Evolutionary conservation across 1,140 invertebrate species (phyloP).

Genomic region (Mylabris phalerata): DNA sequence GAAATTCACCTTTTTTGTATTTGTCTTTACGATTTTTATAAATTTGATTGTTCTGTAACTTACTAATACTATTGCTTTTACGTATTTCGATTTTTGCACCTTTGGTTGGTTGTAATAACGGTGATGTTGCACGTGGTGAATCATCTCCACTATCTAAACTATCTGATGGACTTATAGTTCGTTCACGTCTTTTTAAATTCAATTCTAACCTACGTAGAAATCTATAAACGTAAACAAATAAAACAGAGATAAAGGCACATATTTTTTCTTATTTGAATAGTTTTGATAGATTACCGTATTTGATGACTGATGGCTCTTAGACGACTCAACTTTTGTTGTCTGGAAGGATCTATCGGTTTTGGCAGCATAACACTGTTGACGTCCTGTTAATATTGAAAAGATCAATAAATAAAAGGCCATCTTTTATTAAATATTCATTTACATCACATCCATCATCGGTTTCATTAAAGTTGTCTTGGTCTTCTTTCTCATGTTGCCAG

Average conservation of each 20-base stretch:
- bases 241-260: no score
- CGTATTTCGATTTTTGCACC: constrained; percentile 38
- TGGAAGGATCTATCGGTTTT: constrained; percentile 44
- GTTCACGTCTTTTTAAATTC: constrained; percentile 53
- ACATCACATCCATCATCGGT: constrained; percentile 41
- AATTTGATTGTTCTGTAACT: constrained; percentile 33
- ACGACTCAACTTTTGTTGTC: constrained; percentile 52
- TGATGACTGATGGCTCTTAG: constrained; percentile 61
- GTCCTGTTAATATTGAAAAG: constrained; percentile 39
- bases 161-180: constrained; percentile 44
- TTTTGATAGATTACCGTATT: constrained; percentile 49
- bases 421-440: constrained; percentile 16
- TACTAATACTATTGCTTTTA: constrained; percentile 45
- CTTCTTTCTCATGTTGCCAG: constrained; percentile 30
- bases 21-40: constrained; percentile 24
- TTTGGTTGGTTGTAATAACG: constrained; percentile 43
- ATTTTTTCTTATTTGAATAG: neutral
- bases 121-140: constrained; percentile 51
- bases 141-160: constrained; percentile 54
- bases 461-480: constrained; percentile 17
- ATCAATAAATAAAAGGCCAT: neutral
- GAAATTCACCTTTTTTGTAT: constrained; percentile 30
- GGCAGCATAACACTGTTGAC: constrained; percentile 46
- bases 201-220: constrained; percentile 52
- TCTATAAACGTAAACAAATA: constrained; percentile 32